A percentile compares a stretch with the other conserved stretches of the same genome.
phyloP scores from a whole-genome alignment of 1,140 invertebrate genomes.

The Leucophenga varia region DNA sequence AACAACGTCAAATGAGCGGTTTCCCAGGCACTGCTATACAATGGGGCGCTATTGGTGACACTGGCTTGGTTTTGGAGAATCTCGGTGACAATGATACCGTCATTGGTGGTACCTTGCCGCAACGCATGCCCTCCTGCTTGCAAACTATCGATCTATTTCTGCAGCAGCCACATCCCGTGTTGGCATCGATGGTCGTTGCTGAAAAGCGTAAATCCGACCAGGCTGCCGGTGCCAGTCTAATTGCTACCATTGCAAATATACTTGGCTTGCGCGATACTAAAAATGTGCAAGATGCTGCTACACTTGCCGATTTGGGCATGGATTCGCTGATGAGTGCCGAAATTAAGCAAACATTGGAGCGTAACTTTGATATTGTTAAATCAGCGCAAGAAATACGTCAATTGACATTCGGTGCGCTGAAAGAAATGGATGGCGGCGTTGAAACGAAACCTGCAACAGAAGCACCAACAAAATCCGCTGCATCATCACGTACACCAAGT shows the following conservation, averaged over 20 bases:
- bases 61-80: slow-evolving; percentile 85
- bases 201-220: slow-evolving; percentile 67
- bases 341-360: slow-evolving; percentile 93
- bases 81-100: slow-evolving; percentile 88
- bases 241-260: slow-evolving; percentile 80
- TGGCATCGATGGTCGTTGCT: slow-evolving; percentile 80
- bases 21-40: slow-evolving; percentile 87
- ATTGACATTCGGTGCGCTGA: slow-evolving; percentile 74
- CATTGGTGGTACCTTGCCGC: slow-evolving; percentile 89
- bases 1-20: slow-evolving; percentile 77
- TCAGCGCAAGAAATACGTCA: slow-evolving; percentile 85
- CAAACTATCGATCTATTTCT: slow-evolving; percentile 84
- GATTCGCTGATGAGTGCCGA: slow-evolving; percentile 98
- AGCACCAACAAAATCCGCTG: slow-evolving; percentile 25
- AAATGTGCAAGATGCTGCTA: slow-evolving; percentile 71
- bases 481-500: slow-evolving; percentile 25
- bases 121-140: slow-evolving; percentile 87
- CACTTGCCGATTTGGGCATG: slow-evolving; percentile 90
- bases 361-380: slow-evolving; percentile 87
- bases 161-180: slow-evolving; percentile 81
- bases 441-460: slow-evolving; percentile 30
- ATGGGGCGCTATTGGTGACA: slow-evolving; percentile 97
- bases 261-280: slow-evolving; percentile 80
- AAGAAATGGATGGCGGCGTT: slow-evolving; percentile 63
- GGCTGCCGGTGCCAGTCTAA: slow-evolving; percentile 60